Conservation (phyloP, 2,797 vertebrate genomes). For the Chaunax sp. region DNA sequence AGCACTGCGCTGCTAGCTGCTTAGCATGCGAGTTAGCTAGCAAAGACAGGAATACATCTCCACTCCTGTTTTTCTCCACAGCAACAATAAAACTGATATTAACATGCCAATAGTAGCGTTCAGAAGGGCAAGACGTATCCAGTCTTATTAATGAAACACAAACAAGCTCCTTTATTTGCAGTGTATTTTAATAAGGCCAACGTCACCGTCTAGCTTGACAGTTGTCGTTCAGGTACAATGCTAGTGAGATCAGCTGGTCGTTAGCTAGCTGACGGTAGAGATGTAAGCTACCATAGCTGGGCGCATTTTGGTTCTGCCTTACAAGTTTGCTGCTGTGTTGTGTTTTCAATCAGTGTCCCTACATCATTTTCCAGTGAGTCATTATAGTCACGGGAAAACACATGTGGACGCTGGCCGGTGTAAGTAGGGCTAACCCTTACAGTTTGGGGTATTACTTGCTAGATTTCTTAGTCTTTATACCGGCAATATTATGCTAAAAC, state of each 20-base stretch:
- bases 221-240: conserved; percentile 49
- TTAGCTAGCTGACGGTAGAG: conserved; percentile 6
- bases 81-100: background rate
- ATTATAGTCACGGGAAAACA: background rate
- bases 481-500: background rate
- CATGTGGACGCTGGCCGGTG: background rate
- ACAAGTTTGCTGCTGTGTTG: background rate
- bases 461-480: background rate
- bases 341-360: background rate
- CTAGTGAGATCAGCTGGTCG: conserved; percentile 60
- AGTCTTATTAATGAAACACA: accelerated
- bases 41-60: conserved; percentile 47
- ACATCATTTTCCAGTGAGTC: background rate
- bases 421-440: background rate
- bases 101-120: background rate
- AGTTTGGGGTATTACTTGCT: background rate
- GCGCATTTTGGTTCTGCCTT: background rate
- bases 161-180: background rate
- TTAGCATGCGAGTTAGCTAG: conserved; percentile 65
- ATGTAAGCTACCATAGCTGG: conserved; percentile 18
- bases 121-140: accelerated
- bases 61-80: conserved; percentile 11
- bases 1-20: conserved; percentile 45
- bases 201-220: conserved; percentile 53
- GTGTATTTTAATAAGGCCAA: conserved; percentile 19